phyloP scores from a whole-genome alignment of 2,113 vertebrate genomes.

The Colius striatus region DNA sequence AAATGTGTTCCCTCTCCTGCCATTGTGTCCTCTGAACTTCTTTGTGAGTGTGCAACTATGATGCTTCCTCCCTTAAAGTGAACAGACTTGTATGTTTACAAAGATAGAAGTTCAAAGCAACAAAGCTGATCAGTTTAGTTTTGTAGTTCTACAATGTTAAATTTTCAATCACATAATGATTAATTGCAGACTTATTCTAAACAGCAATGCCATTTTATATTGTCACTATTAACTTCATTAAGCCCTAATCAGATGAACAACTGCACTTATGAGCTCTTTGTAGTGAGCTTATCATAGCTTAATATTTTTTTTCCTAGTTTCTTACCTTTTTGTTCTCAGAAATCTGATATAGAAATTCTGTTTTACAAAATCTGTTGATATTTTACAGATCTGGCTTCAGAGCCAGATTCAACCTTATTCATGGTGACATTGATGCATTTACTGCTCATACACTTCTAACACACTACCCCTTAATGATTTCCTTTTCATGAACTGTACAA shows the following conservation, averaged over 20 bases:
- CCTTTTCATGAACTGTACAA: background rate
- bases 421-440: background rate
- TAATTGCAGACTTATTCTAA: background rate
- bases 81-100: background rate
- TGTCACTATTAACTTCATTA: background rate
- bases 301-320: background rate
- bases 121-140: background rate
- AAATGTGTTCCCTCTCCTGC: no score
- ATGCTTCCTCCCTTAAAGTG: background rate
- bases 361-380: background rate
- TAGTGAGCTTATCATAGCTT: background rate
- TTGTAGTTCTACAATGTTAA: background rate
- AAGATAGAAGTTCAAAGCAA: background rate
- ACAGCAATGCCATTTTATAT: background rate
- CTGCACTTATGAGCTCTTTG: background rate
- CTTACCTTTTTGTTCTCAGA: background rate
- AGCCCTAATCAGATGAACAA: background rate
- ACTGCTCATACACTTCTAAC: background rate
- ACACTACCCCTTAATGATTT: background rate
- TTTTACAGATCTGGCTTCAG: background rate
- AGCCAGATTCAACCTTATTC: background rate
- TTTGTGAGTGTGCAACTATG: no score
- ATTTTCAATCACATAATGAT: background rate
- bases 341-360: background rate
- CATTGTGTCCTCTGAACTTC: background rate